phyloP scores from a whole-genome alignment of 2,797 vertebrate species.

The Enteromius anoplus region DNA sequence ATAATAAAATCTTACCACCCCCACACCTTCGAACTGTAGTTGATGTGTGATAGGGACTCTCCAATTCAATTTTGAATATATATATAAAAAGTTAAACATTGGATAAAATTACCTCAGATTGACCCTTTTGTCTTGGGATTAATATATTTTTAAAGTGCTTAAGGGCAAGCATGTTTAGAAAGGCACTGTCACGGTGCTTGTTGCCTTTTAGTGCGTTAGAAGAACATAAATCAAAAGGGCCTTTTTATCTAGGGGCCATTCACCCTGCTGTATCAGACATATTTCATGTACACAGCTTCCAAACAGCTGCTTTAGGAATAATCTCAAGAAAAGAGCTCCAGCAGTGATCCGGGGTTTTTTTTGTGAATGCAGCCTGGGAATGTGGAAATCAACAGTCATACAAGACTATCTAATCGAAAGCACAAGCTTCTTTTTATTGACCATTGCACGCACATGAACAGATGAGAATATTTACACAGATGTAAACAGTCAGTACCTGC shows the following conservation, averaged over 20 bases:
- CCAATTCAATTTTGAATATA: neutral
- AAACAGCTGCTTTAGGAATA: conserved; percentile 28
- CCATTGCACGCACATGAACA: conserved; percentile 74
- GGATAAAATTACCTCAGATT: neutral
- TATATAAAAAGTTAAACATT: neutral
- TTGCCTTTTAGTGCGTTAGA: neutral
- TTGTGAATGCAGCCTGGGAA: neutral
- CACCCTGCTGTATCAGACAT: neutral
- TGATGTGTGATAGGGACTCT: neutral
- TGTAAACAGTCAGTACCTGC: conserved; percentile 79
- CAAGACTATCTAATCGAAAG: conserved; percentile 71
- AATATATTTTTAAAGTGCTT: neutral
- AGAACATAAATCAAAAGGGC: conserved; percentile 2
- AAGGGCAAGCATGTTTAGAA: neutral
- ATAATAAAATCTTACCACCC: no score
- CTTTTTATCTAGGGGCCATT: neutral
- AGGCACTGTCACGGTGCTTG: neutral
- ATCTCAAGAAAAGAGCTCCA: neutral
- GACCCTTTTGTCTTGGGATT: neutral
- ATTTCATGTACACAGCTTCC: conserved; percentile 33
- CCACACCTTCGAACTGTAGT: neutral
- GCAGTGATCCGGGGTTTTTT: neutral
- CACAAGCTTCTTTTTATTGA: conserved; percentile 80
- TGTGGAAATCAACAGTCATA: neutral
- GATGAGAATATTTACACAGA: conserved; percentile 78